Evolutionary conservation across 2,888 invertebrate genomes (phyloP).

Genomic region (Synanthedon tipuliformis): DNA sequence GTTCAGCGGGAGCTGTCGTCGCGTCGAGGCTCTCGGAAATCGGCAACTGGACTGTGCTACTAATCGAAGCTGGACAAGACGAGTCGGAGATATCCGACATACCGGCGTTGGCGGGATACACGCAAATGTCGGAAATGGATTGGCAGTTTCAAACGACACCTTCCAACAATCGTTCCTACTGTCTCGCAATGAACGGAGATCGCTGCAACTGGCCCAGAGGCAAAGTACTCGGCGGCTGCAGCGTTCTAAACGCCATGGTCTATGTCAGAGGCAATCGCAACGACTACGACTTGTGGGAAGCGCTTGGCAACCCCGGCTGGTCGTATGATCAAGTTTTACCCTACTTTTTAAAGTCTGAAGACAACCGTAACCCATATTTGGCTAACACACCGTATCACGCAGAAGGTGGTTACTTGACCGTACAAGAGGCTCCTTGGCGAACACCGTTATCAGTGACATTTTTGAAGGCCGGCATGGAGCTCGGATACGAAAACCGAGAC

Average conservation of each 20-base stretch:
- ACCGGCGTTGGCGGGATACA: conserved; percentile 85
- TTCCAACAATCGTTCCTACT: conserved; percentile 81
- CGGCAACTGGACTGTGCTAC: conserved; percentile 83
- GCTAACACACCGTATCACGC: conserved; percentile 80
- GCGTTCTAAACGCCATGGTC: conserved; percentile 91
- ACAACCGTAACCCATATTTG: conserved; percentile 86
- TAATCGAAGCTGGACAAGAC: conserved; percentile 89
- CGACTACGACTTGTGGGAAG: conserved; percentile 90
- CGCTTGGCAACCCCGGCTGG: conserved; percentile 88
- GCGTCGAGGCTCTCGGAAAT: conserved; percentile 86
- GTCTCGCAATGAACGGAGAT: conserved; percentile 88
- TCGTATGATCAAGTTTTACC: conserved; percentile 83
- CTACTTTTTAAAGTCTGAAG: conserved; percentile 89
- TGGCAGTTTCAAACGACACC: conserved; percentile 94
- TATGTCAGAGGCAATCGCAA: conserved; percentile 89
- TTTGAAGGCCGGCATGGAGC: conserved; percentile 82
- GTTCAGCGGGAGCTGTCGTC: conserved; percentile 90
- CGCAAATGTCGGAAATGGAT: conserved; percentile 87
- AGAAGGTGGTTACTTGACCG: conserved; percentile 83
- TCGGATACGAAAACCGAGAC: conserved; percentile 85
- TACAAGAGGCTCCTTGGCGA: conserved; percentile 87
- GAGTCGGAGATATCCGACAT: conserved; percentile 91
- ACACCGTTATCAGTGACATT: conserved; percentile 86
- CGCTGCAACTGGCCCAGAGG: conserved; percentile 94
- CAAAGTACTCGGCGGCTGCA: conserved; percentile 89